Percentiles rank a stretch among this genome's conserved stretches.
Evolutionary conservation across 1,140 invertebrate species (phyloP).

Genomic region (Philotrypesis tridentata): DNA sequence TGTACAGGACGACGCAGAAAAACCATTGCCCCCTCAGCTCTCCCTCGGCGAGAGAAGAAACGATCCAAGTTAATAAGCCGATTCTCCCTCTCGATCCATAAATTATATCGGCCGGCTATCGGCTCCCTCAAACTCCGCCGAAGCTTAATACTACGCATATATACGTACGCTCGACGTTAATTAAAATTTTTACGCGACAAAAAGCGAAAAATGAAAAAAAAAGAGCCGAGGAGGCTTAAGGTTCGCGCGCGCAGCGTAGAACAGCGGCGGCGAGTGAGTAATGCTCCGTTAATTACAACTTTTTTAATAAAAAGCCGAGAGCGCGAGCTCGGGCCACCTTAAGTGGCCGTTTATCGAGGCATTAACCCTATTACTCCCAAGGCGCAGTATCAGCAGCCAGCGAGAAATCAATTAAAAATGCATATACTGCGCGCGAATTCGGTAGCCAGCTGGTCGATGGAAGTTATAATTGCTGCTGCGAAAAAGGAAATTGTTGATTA

Average conservation of each 20-base stretch:
- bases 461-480: conserved; percentile 30
- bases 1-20: background rate
- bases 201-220: conserved; percentile 1
- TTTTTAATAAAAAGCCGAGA: conserved; percentile 51
- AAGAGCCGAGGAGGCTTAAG: background rate
- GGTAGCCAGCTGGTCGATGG: background rate
- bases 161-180: conserved; percentile 32
- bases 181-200: conserved; percentile 52
- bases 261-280: conserved; percentile 36
- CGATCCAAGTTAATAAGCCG: conserved; percentile 34
- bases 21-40: too few species aligned
- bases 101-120: conserved; percentile 29
- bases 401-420: conserved; percentile 49
- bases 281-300: conserved; percentile 50
- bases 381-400: background rate
- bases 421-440: conserved; percentile 1
- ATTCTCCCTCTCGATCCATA: conserved; percentile 34
- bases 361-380: conserved; percentile 19
- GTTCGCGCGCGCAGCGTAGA: background rate
- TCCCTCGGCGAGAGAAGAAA: background rate
- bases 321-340: conserved; percentile 17
- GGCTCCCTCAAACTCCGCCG: background rate
- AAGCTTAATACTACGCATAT: background rate
- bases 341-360: conserved; percentile 48
- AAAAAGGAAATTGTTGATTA: conserved; percentile 59